phyloP scores from a whole-genome alignment of 2,113 vertebrate genomes.

The Naja naja region DNA sequence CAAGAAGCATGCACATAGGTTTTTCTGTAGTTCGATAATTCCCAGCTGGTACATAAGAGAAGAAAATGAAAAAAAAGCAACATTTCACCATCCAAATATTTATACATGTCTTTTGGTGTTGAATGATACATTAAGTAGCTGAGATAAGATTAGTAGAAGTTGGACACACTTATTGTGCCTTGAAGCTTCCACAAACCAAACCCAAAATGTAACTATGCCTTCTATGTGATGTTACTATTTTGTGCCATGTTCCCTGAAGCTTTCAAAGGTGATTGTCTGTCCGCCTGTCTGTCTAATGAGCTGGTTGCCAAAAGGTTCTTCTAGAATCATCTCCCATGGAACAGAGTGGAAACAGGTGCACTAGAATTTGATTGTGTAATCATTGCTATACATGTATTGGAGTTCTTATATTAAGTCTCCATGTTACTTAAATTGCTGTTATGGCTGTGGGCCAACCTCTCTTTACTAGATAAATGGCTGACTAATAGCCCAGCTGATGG shows the following conservation, averaged over 20 bases:
- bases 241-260: background rate
- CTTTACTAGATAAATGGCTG: background rate
- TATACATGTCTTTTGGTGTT: background rate
- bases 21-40: constrained; percentile 28
- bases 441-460: background rate
- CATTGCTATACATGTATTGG: background rate
- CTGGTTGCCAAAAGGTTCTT: background rate
- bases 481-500: background rate
- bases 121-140: background rate
- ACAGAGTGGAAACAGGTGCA: too few species aligned
- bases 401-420: background rate
- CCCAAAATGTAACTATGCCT: background rate
- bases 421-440: background rate
- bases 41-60: background rate
- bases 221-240: background rate
- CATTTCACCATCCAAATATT: background rate
- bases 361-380: background rate
- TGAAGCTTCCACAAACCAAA: background rate
- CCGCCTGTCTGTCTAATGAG: background rate
- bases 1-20: background rate
- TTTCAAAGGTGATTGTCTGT: background rate
- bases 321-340: background rate
- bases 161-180: background rate
- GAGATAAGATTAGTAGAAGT: background rate
- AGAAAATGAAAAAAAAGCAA: background rate